Percentiles rank a stretch among this genome's conserved stretches.
These are phyloP conservation scores for Arbacia lixula DNA, from an alignment of 53 echinoderm and acorn worm genomes.

Conservation along the genomic window DNA sequence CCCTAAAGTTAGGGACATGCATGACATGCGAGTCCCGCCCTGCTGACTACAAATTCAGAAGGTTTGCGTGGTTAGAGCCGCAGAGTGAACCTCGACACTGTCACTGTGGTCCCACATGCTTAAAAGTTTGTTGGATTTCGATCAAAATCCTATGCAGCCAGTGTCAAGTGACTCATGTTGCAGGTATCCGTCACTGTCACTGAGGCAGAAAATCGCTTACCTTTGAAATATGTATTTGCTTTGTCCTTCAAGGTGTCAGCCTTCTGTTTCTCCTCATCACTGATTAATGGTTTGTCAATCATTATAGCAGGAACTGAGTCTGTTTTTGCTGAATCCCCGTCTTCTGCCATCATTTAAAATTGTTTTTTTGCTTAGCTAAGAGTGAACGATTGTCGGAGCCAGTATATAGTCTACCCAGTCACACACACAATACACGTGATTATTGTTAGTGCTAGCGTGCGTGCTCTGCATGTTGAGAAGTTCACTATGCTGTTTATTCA, in stretches of 20 bases:
- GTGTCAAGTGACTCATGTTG: background rate
- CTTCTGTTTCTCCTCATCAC: constrained; percentile 28
- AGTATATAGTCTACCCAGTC: too few relatives aligned
- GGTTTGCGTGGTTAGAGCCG: background rate
- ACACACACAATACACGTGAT: too few relatives aligned
- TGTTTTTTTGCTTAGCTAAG: too few relatives aligned
- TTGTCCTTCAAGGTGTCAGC: constrained; percentile 34
- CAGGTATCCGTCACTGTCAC: background rate
- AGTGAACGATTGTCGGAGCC: too few relatives aligned
- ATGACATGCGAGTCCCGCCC: too few relatives aligned
- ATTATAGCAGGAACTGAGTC: constrained; percentile 16
- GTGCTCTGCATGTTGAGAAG: too few relatives aligned
- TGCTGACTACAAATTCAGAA: background rate
- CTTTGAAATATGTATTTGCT: constrained; percentile 39
- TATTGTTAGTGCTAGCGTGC: too few relatives aligned
- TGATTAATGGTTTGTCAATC: constrained; percentile 6
- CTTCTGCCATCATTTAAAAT: background rate
- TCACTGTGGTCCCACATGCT: constrained; percentile 5
- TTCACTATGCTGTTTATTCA: too few relatives aligned
- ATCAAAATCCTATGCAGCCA: background rate
- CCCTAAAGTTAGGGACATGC: too few relatives aligned
- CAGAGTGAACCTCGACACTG: background rate
- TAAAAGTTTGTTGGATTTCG: background rate
- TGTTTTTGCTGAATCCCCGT: constrained; percentile 19
- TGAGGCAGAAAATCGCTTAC: constrained; percentile 8